phyloP scores from a whole-genome alignment of 2,797 vertebrate species.

The Platalea minor region DNA sequence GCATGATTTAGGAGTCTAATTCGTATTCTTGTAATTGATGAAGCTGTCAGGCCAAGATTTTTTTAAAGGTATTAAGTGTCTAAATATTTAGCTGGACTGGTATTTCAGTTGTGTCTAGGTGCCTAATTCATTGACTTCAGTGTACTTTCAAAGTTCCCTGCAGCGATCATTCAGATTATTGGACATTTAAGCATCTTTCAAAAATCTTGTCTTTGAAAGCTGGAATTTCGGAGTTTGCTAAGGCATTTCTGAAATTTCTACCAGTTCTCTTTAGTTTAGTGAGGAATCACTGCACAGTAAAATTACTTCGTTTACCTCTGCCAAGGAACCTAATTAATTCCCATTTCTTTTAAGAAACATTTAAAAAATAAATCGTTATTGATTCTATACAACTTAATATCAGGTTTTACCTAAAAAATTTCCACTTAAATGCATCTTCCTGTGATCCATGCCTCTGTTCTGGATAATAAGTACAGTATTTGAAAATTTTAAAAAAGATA shows the following conservation, averaged over 20 bases:
- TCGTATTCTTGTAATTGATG: not conserved
- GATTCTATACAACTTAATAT: not conserved
- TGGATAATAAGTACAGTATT: not conserved
- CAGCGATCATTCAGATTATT: not conserved
- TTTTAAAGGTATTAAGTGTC: not conserved
- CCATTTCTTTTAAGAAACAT: not conserved
- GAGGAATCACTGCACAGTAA: not conserved
- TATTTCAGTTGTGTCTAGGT: not conserved
- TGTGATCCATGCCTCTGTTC: not conserved
- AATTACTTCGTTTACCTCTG: not conserved
- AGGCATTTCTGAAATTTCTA: not conserved
- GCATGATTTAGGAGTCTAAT: not conserved
- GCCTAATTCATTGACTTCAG: not conserved
- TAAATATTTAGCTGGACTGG: not conserved
- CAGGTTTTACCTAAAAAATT: not conserved
- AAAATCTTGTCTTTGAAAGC: not conserved
- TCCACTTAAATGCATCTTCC: not conserved
- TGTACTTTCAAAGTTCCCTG: not conserved
- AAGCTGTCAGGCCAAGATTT: not conserved
- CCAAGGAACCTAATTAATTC: not conserved
- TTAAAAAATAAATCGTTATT: not conserved
- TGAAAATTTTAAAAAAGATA: not conserved
- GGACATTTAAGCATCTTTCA: not conserved
- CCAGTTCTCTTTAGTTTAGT: not conserved
- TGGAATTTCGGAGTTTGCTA: not conserved